phyloP scores from a whole-genome alignment of 2,113 vertebrate genomes.

The Patagioenas fasciata region DNA sequence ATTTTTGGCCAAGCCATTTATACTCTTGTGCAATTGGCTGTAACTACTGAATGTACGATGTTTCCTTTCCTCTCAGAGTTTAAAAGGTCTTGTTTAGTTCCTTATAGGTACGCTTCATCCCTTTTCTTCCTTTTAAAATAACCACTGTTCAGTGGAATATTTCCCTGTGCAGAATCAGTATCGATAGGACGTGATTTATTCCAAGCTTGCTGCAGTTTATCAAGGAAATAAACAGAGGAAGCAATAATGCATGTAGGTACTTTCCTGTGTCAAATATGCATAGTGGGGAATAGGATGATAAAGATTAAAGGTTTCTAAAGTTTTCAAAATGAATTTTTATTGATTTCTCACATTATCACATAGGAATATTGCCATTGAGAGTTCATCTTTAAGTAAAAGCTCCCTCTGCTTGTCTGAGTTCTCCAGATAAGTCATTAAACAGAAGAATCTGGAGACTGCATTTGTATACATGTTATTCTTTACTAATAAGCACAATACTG shows the following conservation, averaged over 20 bases:
- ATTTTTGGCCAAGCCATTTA: slow-evolving; percentile 70
- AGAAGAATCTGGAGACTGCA: background rate
- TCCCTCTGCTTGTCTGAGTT: background rate
- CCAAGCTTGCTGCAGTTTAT: slow-evolving; percentile 22
- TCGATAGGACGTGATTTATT: background rate
- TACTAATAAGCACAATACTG: background rate
- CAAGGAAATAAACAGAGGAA: slow-evolving; percentile 48
- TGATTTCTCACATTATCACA: background rate
- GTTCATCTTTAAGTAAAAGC: background rate
- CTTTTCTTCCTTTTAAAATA: slow-evolving; percentile 7
- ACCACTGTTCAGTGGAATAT: background rate
- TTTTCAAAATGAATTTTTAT: background rate
- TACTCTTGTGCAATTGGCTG: slow-evolving; percentile 20
- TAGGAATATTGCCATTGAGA: background rate
- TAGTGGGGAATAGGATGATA: background rate
- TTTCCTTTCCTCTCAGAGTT: background rate
- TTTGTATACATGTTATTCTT: background rate
- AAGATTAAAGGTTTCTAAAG: background rate
- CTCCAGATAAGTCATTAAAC: background rate
- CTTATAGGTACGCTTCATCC: background rate
- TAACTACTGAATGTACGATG: slow-evolving; percentile 14
- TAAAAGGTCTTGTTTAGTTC: background rate
- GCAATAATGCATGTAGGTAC: background rate
- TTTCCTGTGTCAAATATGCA: background rate
- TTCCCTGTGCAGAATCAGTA: slow-evolving; percentile 33